Conservation (phyloP, 2,797 vertebrate genomes). For the Enteromius viviparus region DNA sequence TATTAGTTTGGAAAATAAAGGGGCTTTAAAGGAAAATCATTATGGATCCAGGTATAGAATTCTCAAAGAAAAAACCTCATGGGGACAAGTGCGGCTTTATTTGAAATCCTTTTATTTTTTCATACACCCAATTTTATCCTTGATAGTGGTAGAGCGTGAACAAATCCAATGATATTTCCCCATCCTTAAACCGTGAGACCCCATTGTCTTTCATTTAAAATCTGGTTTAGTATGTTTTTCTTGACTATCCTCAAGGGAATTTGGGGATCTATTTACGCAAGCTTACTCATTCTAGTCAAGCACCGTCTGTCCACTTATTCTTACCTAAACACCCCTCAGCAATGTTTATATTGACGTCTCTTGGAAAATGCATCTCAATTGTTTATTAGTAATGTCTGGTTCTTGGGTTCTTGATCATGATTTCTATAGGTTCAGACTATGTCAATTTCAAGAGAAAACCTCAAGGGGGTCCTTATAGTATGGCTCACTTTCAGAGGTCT, state of each 20-base stretch:
- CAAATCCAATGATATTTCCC: constrained; percentile 24
- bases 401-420: constrained; percentile 10
- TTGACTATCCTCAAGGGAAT: not conserved
- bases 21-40: not conserved
- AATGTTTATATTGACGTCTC: constrained; percentile 8
- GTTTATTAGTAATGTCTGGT: constrained; percentile 16
- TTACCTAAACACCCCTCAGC: constrained; percentile 14
- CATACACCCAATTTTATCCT: not conserved
- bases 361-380: constrained; percentile 10
- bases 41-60: not conserved
- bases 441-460: constrained; percentile 24
- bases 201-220: constrained; percentile 28
- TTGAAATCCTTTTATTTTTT: constrained; percentile 19
- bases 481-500: constrained; percentile 20
- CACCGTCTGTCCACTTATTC: constrained; percentile 40
- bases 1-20: not conserved
- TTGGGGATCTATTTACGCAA: constrained; percentile 18
- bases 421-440: not conserved
- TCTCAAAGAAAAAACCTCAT: not conserved
- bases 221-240: constrained; percentile 23
- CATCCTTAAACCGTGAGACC: constrained; percentile 19
- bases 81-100: not conserved
- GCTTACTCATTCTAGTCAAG: constrained; percentile 41
- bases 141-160: not conserved
- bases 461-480: constrained; percentile 30